Conservation (phyloP, 2,888 invertebrate species). For the Ametastegia equiseti region DNA sequence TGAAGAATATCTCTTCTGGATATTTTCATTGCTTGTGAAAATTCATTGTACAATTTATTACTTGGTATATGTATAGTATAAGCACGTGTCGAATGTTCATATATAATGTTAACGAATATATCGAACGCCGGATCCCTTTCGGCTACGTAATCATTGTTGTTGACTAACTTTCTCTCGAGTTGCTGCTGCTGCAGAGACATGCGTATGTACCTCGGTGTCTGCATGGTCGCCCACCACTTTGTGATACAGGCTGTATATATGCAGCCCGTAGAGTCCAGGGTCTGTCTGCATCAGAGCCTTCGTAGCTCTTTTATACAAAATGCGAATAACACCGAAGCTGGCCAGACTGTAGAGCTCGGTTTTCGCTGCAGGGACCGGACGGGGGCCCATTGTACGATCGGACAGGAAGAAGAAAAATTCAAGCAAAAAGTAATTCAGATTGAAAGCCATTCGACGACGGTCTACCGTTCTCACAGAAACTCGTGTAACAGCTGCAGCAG, state of each 20-base stretch:
- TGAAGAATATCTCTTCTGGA: too few species aligned
- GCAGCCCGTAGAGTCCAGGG: too few species aligned
- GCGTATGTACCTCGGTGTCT: slow-evolving; percentile 35
- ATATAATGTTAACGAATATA: slow-evolving; percentile 18
- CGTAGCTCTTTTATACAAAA: slow-evolving; percentile 36
- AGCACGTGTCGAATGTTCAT: neutral
- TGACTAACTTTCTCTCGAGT: slow-evolving; percentile 49
- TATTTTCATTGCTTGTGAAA: too few species aligned
- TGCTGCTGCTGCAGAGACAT: slow-evolving; percentile 23
- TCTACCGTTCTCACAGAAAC: slow-evolving; percentile 33
- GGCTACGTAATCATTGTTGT: slow-evolving; percentile 50
- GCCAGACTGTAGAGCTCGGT: slow-evolving; percentile 30
- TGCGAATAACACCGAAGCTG: slow-evolving; percentile 22
- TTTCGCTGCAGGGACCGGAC: slow-evolving; percentile 45
- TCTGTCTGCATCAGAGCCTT: neutral
- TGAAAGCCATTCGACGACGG: slow-evolving; percentile 45
- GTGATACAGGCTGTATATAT: slow-evolving; percentile 14
- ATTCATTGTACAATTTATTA: too few species aligned
- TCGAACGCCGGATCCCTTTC: slow-evolving; percentile 39
- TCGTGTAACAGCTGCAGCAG: slow-evolving; percentile 39
- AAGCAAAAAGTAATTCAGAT: slow-evolving; percentile 44
- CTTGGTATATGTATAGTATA: neutral
- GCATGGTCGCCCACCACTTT: slow-evolving; percentile 46
- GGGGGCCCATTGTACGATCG: slow-evolving; percentile 33
- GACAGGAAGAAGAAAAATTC: slow-evolving; percentile 46